These are phyloP conservation scores for Molossus alvarezi DNA, from an alignment of 2,797 vertebrate species.

Conservation along the genomic window DNA sequence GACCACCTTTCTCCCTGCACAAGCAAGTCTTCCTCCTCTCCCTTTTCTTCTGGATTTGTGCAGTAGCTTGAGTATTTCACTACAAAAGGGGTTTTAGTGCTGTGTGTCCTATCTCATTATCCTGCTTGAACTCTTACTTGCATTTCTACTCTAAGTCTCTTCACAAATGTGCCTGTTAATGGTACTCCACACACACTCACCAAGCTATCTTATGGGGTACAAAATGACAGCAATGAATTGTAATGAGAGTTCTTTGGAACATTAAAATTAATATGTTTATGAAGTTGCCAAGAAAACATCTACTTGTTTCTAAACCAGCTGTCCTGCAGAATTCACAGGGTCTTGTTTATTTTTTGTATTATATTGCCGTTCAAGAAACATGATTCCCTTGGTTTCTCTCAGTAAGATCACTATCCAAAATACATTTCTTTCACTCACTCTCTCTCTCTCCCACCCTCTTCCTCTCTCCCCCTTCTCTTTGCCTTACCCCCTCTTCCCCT, in stretches of 20 bases:
- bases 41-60: background rate
- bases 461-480: background rate
- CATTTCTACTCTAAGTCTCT: background rate
- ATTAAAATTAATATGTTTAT: background rate
- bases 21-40: background rate
- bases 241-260: slow-evolving; percentile 5
- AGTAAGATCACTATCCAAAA: slow-evolving; percentile 46
- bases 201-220: background rate
- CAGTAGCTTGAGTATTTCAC: background rate
- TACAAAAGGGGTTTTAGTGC: background rate
- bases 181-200: background rate
- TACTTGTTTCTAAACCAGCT: slow-evolving; percentile 30
- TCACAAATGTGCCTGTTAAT: background rate
- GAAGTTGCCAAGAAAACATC: background rate
- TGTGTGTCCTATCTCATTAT: background rate
- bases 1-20: background rate
- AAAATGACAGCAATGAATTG: background rate
- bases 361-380: slow-evolving; percentile 47
- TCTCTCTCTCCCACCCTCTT: background rate
- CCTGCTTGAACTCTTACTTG: background rate
- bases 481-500: background rate
- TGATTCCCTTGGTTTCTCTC: background rate
- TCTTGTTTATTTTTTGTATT: slow-evolving; percentile 1
- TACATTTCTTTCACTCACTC: background rate
- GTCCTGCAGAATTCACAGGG: background rate